phyloP scores from a whole-genome alignment of 2,888 invertebrate genomes.

The Acanthosepion esculentum region DNA sequence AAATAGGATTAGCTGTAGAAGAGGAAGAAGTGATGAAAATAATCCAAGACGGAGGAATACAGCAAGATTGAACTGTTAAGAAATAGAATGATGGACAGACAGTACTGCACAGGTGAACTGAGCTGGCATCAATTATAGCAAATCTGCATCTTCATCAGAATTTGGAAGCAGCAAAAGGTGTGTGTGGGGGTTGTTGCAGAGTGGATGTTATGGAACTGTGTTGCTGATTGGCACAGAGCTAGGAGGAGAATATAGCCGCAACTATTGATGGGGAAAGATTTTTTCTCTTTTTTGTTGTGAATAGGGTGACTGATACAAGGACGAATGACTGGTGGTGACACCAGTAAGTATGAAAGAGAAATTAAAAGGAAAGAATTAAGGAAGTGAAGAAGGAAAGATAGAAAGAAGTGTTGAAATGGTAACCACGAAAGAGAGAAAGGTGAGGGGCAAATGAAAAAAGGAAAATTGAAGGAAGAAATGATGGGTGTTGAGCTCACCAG shows the following conservation, averaged over 20 bases:
- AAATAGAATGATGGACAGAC: background rate
- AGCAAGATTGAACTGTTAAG: background rate
- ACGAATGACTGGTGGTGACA: background rate
- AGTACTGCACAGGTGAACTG: background rate
- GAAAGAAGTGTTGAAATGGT: too few species aligned
- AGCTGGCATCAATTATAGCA: slow-evolving; percentile 17
- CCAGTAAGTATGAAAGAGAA: too few species aligned
- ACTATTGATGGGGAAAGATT: background rate
- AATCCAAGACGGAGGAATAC: background rate
- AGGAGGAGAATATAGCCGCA: background rate
- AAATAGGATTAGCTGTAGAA: background rate
- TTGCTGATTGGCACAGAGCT: slow-evolving; percentile 7
- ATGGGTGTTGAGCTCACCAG: too few species aligned
- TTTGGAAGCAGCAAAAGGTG: background rate
- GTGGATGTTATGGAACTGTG: background rate
- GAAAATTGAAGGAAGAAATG: too few species aligned
- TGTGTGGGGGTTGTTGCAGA: background rate
- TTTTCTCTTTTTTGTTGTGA: background rate
- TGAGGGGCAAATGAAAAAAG: too few species aligned
- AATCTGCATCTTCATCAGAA: slow-evolving; percentile 33
- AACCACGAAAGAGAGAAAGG: too few species aligned
- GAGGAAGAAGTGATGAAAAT: background rate
- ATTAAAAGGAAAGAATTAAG: too few species aligned
- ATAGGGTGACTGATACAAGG: background rate
- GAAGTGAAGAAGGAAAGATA: too few species aligned